Evolutionary conservation across 1,140 invertebrate genomes (phyloP), one percentile per base, ranked within the genome.

Genomic region (Drosophila nannoptera): DNA sequence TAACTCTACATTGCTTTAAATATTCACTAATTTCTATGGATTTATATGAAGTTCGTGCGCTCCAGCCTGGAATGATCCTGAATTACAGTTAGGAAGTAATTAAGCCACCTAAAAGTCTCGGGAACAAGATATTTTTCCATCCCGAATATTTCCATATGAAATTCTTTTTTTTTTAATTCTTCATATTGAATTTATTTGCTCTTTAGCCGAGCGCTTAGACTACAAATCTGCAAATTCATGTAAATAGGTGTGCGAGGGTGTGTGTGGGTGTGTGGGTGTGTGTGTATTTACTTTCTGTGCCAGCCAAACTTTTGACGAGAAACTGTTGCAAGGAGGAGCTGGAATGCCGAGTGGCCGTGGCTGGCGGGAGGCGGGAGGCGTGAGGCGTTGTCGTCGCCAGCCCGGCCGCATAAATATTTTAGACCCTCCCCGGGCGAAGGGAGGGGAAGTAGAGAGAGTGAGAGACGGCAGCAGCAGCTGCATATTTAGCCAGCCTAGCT

Each of bases 321-420:
- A 78, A 61, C 66, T 52, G 46, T 68, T 62, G 60, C 77, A 32
- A 32, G 14, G 45, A 7, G 22, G 9, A 9, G 14, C 9, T 5
- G 40, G 49, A 63, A 22, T 22, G 22, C 22, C 22, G 22, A 22
- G 22, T 22, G 22, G 22, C 22, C 9, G 50, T 46, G 12, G 40
- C 42, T 9, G 42, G 22, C 22, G 22, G 22, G 22, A n/a, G n/a
- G n/a, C n/a, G 7, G 50, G 46, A 12, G 40, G 36, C 7, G 42
- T 2, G 22, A 56, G 53, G 42, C 73, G 75, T 73, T 73, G 73
- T 73, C 67, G 72, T 69, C 59, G 63, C 59, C 76, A 60, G 77
- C 55, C 59, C 58, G 59, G 76, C 65, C 76, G 80, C 80, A 83
- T 83, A 80, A 83, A 83, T 86, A 83, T 83, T 84, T 83, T 83